A percentile compares a stretch with the other conserved stretches of the same genome.
Evolutionary conservation across 2,797 vertebrate species (phyloP).

Genomic region (Melanotaenia trifasciata): DNA sequence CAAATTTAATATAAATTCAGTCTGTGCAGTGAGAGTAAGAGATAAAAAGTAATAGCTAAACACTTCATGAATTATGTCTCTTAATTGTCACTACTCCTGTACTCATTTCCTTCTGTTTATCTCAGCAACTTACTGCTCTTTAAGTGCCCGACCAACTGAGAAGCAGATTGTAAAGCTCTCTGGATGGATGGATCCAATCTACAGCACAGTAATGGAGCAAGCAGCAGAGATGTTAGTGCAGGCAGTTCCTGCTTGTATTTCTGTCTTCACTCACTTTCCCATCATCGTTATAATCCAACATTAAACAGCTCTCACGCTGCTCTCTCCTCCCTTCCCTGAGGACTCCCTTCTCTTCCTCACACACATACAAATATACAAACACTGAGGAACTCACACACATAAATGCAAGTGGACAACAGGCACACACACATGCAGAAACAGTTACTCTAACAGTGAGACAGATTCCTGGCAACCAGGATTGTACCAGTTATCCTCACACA

Average conservation of each 20-base stretch:
- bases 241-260: slow-evolving; percentile 43
- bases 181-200: background rate
- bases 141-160: background rate
- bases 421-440: slow-evolving; percentile 31
- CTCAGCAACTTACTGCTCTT: background rate
- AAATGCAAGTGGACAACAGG: slow-evolving; percentile 3
- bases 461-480: slow-evolving; percentile 55
- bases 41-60: background rate
- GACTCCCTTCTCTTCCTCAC: slow-evolving; percentile 42
- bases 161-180: background rate
- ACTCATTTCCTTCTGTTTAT: background rate
- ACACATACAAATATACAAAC: slow-evolving; percentile 31
- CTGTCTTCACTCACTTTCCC: slow-evolving; percentile 57
- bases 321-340: slow-evolving; percentile 50
- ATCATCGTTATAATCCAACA: slow-evolving; percentile 62
- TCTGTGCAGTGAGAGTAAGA: background rate
- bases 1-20: background rate
- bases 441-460: slow-evolving; percentile 49
- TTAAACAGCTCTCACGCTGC: slow-evolving; percentile 76
- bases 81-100: background rate
- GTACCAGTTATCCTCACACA: slow-evolving; percentile 52
- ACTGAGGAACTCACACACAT: slow-evolving; percentile 12
- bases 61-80: background rate
- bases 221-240: background rate
- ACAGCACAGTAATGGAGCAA: too few species aligned